These are phyloP conservation scores for Sapajus apella DNA, from an alignment of 2,113 vertebrate genomes.

Conservation along the genomic window DNA sequence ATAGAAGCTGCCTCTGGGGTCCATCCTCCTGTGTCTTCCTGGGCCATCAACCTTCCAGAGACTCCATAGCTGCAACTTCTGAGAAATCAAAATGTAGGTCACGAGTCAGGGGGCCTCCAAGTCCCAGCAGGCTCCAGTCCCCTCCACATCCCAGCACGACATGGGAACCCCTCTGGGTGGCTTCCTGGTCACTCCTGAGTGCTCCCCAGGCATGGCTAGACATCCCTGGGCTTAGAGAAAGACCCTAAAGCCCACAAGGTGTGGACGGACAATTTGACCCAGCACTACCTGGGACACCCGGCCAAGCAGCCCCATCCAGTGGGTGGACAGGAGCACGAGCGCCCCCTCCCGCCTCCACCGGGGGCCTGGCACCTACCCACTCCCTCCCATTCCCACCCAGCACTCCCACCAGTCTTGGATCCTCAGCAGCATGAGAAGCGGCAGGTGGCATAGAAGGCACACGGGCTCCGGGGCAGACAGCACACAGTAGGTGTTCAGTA, in stretches of 20 bases:
- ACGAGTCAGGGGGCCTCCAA: background rate
- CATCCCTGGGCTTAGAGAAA: background rate
- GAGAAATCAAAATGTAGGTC: background rate
- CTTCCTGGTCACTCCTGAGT: background rate
- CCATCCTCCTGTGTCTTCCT: background rate
- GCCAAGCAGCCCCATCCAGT: constrained; percentile 42
- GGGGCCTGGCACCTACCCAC: rapidly evolving
- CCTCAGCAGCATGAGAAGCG: background rate
- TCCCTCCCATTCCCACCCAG: too few species aligned
- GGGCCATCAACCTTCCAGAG: background rate
- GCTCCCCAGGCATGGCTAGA: background rate
- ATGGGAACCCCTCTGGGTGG: background rate
- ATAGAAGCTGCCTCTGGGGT: background rate
- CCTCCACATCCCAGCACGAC: background rate
- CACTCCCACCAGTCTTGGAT: background rate
- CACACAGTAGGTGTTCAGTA: background rate
- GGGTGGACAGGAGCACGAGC: background rate
- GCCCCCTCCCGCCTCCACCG: rapidly evolving
- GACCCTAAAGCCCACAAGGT: background rate
- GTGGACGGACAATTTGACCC: too few species aligned
- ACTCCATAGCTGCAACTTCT: background rate
- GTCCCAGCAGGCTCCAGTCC: background rate
- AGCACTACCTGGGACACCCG: rapidly evolving
- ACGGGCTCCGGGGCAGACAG: background rate
- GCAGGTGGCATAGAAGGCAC: too few species aligned